These are phyloP conservation scores for Bursaphelenchus okinawaensis DNA, from an alignment of 2,888 invertebrate genomes.

Conservation along the genomic window DNA sequence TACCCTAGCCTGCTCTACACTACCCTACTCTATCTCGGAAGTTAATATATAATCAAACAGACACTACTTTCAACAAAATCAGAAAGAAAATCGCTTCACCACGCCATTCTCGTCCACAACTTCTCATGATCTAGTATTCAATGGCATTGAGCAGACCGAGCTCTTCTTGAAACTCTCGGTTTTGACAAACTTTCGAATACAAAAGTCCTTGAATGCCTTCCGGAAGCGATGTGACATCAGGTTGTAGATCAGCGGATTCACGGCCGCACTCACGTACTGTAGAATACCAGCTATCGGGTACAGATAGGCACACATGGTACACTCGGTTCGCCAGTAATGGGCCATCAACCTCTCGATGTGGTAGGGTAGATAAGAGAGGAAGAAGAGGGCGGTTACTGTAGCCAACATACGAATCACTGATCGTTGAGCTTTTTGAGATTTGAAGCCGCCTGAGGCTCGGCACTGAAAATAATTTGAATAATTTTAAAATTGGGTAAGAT, in stretches of 20 bases:
- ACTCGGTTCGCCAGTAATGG: slow-evolving; percentile 36
- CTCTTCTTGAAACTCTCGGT: neutral
- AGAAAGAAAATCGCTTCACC: neutral
- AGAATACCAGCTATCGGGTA: slow-evolving; percentile 54
- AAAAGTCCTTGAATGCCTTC: slow-evolving; percentile 32
- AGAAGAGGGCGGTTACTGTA: slow-evolving; percentile 51
- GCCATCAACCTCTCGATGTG: slow-evolving; percentile 53
- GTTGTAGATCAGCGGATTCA: slow-evolving; percentile 56
- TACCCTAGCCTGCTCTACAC: neutral
- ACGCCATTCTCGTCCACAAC: neutral
- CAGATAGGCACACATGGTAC: slow-evolving; percentile 41
- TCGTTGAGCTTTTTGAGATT: slow-evolving; percentile 52
- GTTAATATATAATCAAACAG: neutral
- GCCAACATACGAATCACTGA: slow-evolving; percentile 57
- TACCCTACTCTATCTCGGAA: too few relatives aligned
- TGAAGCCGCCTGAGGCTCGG: slow-evolving; percentile 11
- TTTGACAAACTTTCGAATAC: neutral
- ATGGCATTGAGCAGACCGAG: neutral
- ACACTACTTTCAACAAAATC: neutral
- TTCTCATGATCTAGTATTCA: neutral
- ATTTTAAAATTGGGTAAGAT: slow-evolving; percentile 19
- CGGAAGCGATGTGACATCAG: slow-evolving; percentile 53
- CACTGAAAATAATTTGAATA: slow-evolving; percentile 3
- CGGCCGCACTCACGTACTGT: slow-evolving; percentile 53
- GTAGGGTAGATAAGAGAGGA: slow-evolving; percentile 56